These are phyloP conservation scores for Heterohyrax brucei DNA, from an alignment of 2,797 vertebrate genomes.

Conservation along the genomic window DNA sequence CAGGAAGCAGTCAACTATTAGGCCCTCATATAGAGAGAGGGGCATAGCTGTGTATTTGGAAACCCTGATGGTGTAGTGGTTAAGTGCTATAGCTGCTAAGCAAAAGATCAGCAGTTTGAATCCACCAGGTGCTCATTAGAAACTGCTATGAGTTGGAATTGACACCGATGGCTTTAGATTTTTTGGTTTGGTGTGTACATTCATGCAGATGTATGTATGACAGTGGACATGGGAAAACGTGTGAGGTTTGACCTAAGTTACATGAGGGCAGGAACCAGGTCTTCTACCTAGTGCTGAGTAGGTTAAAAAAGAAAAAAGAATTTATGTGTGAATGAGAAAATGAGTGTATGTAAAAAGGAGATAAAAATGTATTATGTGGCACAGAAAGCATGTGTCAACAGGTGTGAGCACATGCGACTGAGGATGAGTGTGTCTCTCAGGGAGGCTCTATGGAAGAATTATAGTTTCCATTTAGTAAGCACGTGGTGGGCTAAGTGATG, in stretches of 20 bases:
- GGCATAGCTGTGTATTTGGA: not conserved
- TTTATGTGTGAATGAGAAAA: not conserved
- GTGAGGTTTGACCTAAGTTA: not conserved
- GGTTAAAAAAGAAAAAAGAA: not conserved
- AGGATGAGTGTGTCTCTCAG: constrained; percentile 34
- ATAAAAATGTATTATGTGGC: not conserved
- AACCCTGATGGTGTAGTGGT: too few species aligned
- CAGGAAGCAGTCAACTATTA: constrained; percentile 22
- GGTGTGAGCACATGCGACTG: not conserved
- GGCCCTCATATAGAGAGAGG: not conserved
- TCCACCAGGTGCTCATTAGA: too few species aligned
- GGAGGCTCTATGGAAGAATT: constrained; percentile 48
- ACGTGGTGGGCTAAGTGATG: constrained; percentile 8
- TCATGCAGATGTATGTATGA: not conserved
- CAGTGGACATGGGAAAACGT: not conserved
- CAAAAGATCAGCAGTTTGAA: too few species aligned
- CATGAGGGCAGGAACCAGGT: not conserved
- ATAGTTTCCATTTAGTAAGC: constrained; percentile 76
- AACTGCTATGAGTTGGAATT: too few species aligned
- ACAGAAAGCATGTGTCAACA: constrained; percentile 25
- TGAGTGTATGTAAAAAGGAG: not conserved
- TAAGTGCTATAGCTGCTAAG: too few species aligned
- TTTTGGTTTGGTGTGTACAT: not conserved
- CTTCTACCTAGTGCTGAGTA: not conserved
- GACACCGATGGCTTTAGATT: too few species aligned